Evolutionary conservation across 2,888 invertebrate species (phyloP), one percentile per base, ranked within the genome.

Genomic region (Smittia sp.): DNA sequence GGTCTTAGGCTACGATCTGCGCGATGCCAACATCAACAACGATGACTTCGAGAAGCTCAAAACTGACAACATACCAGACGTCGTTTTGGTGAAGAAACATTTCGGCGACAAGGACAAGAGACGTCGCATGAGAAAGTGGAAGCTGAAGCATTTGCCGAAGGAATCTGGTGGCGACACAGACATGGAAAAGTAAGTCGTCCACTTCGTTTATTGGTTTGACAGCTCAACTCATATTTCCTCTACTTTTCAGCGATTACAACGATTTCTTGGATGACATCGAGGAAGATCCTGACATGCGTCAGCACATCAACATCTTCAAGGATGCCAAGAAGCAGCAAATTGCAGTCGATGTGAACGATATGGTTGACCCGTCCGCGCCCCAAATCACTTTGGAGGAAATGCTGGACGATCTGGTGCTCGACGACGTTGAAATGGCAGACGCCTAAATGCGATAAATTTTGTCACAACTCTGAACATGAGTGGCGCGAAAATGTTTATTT

Each of bases 181-280:
- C 27, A 88, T 86, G 70, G 86, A 87, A 76, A 85, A 86, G 87
- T 88, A 80, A 79, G 81, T 78, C 63, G 1, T 80, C 32, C 81
- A 81, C 75, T 81, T 80, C 32, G 74, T 18, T 58, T 18, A 58
- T 20, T 58, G 18, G n/a, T n/a, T n/a, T n/a, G n/a, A n/a, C n/a
- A n/a, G n/a, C 11, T 75, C 68, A 62, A 73, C 67, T 27, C 39
- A 46, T 11, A 46, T 6, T 46, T 46, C n/a, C n/a, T n/a, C n/a
- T n/a, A n/a, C n/a, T 77, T 81, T 84, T 25, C 81, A 94, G 93
- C 78, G 97, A 98, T 78, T 98, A 94, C 83, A 89, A 91, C 77
- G 97, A 97, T 77, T 99, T 99, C 84, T 85, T 98, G 82, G 96
- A 98, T 78, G 99, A 99, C 80, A 84, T 99, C 76, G 99, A 99